Conservation (phyloP, 1,140 invertebrate genomes). For the Aphaenogaster floridana region DNA sequence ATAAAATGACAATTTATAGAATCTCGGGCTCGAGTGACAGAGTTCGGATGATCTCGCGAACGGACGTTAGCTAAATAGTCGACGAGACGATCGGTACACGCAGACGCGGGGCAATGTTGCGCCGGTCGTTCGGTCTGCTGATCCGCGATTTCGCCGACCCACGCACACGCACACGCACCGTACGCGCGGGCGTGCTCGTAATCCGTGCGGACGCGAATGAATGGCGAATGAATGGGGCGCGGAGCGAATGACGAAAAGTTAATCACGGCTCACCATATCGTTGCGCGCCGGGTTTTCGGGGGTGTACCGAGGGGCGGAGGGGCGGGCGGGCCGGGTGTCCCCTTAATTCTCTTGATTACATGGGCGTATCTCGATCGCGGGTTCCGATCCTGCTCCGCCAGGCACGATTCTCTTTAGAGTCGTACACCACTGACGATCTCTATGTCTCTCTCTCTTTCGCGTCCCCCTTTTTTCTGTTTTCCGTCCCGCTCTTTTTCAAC, state of each 20-base stretch:
- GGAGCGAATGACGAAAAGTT: conserved; percentile 86
- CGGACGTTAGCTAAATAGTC: conserved; percentile 24
- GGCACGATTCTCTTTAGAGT: conserved; percentile 54
- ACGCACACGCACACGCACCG: conserved; percentile 62
- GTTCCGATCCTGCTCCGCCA: conserved; percentile 65
- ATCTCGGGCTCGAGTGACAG: not conserved
- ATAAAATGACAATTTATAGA: not conserved
- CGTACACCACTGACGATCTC: conserved; percentile 47
- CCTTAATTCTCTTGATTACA: conserved; percentile 86
- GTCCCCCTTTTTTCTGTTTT: conserved; percentile 17
- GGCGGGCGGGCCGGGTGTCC: conserved; percentile 72
- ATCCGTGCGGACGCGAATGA: conserved; percentile 86
- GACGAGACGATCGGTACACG: conserved; percentile 46
- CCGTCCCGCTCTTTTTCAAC: conserved; percentile 37
- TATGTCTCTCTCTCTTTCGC: conserved; percentile 40
- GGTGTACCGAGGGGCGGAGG: conserved; percentile 71
- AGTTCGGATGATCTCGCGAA: conserved; percentile 6
- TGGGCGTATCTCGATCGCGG: conserved; percentile 83
- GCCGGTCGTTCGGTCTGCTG: conserved; percentile 71
- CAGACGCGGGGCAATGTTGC: conserved; percentile 29
- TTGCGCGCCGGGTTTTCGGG: conserved; percentile 81
- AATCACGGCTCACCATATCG: conserved; percentile 87
- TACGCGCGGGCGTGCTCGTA: conserved; percentile 72
- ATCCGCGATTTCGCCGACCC: conserved; percentile 69
- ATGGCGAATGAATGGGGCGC: conserved; percentile 87